Conservation (phyloP, 1,140 invertebrate species). For the Pseudomyrmex cubaensis region DNA sequence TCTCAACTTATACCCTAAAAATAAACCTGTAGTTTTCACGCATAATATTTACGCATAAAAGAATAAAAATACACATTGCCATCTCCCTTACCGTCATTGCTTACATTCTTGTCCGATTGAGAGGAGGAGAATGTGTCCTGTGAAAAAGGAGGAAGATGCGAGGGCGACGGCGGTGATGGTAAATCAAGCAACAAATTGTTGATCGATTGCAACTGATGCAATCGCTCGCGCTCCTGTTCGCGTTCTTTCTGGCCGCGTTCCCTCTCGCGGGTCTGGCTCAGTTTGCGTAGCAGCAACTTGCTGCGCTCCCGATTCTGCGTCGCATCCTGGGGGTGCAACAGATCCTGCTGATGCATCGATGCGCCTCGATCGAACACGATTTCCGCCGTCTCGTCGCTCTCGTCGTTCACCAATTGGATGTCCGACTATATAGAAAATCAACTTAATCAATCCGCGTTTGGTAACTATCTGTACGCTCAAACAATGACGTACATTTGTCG, state of each 20-base stretch:
- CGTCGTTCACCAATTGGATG: constrained; percentile 20
- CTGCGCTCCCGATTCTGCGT: constrained; percentile 57
- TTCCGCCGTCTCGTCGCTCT: constrained; percentile 37
- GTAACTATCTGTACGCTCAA: no score
- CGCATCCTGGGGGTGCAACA: constrained; percentile 56
- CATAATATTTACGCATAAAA: not conserved
- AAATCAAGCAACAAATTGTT: constrained; percentile 77
- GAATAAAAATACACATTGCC: not conserved
- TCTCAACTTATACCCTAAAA: no score
- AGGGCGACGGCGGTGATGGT: constrained; percentile 55
- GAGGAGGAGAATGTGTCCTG: constrained; percentile 53
- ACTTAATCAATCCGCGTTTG: not conserved
- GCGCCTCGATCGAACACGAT: constrained; percentile 3
- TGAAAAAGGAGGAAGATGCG: constrained; percentile 46
- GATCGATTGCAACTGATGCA: constrained; percentile 77
- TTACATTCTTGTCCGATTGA: constrained; percentile 60
- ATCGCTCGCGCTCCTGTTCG: constrained; percentile 68
- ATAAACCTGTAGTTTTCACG: not conserved
- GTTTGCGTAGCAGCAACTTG: constrained; percentile 41
- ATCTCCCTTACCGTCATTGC: constrained; percentile 58
- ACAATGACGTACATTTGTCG: no score
- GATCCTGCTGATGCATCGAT: constrained; percentile 45
- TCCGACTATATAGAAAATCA: constrained; percentile 44
- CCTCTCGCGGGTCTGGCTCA: constrained; percentile 45
- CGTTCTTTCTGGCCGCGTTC: constrained; percentile 55